Base-by-base conservation (phyloP, 1,140 invertebrate species). In the Lasioglossum baleicum region DNA sequence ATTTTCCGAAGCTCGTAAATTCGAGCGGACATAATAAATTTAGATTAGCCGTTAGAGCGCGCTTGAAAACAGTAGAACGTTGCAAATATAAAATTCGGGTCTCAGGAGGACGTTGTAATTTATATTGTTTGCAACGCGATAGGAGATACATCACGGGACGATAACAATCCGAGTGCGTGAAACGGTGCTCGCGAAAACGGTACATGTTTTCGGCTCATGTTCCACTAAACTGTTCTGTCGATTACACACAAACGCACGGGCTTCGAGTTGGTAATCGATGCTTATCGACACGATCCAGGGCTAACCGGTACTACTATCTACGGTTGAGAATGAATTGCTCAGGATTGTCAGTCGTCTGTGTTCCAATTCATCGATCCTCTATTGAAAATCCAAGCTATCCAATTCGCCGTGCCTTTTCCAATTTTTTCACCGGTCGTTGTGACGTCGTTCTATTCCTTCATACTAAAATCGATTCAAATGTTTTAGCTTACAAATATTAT, bases 251-350 rank as follows among this genome's bases (percentile, higher is more conserved):
- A 60, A 40, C 35, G 67, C 65, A 26, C 26, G 35, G 48, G 51
- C 22, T 22, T 56, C 64, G 17, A 53, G 22, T 75, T 58, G 51
- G 44, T 69, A 69, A 75, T 75, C 74, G 40, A 56, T 56, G 67
- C 67, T 69, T 69, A 69, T 69, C 67, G 67, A 31, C 51, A 11
- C 67, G 67, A 51, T 69, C 31, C 51, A 35, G 67, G 26, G 44
- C 44, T 48, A 75, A 44, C 51, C 35, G 26, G 53, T n/a, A 67
- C 22, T 44, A 53, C 35, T 44, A 68, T 40, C n/a, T 68, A 68
- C 51, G 31, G 58, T 75, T 42, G n/a, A 75, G 22, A 53, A 67
- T 68, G n/a, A 58, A 68, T 68, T 53, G 48, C 22, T 31, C 35
- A 53, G 31, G 31, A 69, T 26, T 44, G 51, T 60, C 66, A 31